Evolutionary conservation across 2,888 invertebrate genomes (phyloP).

Genomic region (Drosophila meridionalis): DNA sequence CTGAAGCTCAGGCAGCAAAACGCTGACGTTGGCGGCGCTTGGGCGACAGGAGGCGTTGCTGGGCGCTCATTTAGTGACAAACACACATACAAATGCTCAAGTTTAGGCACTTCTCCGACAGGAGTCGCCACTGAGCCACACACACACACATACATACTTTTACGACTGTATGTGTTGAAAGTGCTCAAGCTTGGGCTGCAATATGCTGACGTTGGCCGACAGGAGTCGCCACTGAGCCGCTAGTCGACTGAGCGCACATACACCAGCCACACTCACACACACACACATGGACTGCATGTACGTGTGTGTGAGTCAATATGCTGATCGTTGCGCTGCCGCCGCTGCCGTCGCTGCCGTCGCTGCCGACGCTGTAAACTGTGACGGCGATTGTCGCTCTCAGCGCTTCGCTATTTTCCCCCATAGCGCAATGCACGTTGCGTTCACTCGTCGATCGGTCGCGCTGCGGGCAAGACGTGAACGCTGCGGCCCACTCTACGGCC

Average conservation of each 20-base stretch:
- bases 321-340: conserved; percentile 37
- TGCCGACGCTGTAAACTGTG: conserved; percentile 26
- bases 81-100: conserved; percentile 7
- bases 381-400: conserved; percentile 42
- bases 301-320: conserved; percentile 14
- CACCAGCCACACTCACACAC: neutral
- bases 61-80: no score
- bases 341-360: neutral
- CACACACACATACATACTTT: neutral
- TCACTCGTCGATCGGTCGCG: conserved; percentile 80
- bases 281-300: neutral
- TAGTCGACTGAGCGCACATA: conserved; percentile 29
- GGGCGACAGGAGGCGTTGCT: conserved; percentile 9
- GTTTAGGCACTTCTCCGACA: conserved; percentile 38
- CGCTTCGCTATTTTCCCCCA: conserved; percentile 65
- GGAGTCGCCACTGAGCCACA: conserved; percentile 33
- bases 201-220: conserved; percentile 46
- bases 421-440: conserved; percentile 68
- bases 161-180: neutral
- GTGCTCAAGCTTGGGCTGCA: conserved; percentile 26
- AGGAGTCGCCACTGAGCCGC: conserved; percentile 2
- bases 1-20: conserved; percentile 32
- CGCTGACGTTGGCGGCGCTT: conserved; percentile 49
- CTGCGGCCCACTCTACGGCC: neutral
- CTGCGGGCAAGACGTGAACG: conserved; percentile 63